phyloP scores from a whole-genome alignment of 2,113 vertebrate genomes.

The Silurus glanis region DNA sequence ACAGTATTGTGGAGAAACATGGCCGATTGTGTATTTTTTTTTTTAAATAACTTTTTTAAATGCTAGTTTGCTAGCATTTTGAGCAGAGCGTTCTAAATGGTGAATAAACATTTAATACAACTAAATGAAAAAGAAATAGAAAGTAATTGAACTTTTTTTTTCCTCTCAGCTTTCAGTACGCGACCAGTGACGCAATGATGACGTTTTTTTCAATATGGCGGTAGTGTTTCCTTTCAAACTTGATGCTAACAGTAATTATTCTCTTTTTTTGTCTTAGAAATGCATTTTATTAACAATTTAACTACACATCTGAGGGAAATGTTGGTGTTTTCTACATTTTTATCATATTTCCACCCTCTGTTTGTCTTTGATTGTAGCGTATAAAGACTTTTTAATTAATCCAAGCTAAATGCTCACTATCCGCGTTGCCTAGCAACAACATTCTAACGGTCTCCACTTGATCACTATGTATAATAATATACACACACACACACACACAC shows the following conservation, averaged over 20 bases:
- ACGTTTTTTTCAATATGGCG: not conserved
- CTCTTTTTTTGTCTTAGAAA: not conserved
- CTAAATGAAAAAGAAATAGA: too few species aligned
- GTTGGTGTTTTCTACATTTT: not conserved
- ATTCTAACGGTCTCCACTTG: too few species aligned
- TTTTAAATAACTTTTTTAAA: too few species aligned
- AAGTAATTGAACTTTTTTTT: not conserved
- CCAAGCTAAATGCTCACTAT: not conserved
- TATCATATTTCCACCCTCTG: not conserved
- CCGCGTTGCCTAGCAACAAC: conserved; percentile 2
- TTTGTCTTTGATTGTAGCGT: not conserved
- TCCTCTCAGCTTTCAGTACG: not conserved
- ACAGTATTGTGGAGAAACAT: too few species aligned
- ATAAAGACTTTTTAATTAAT: not conserved
- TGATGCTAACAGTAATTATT: not conserved
- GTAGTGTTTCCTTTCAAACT: not conserved
- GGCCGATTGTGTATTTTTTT: too few species aligned
- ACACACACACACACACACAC: too few species aligned
- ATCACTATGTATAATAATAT: not conserved
- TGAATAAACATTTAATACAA: too few species aligned
- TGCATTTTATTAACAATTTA: not conserved
- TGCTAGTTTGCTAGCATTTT: too few species aligned
- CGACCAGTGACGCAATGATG: not conserved
- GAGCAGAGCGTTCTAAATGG: too few species aligned
- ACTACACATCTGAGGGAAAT: not conserved